These are phyloP conservation scores for Carapus acus DNA, from an alignment of 2,797 vertebrate genomes.

Conservation along the genomic window DNA sequence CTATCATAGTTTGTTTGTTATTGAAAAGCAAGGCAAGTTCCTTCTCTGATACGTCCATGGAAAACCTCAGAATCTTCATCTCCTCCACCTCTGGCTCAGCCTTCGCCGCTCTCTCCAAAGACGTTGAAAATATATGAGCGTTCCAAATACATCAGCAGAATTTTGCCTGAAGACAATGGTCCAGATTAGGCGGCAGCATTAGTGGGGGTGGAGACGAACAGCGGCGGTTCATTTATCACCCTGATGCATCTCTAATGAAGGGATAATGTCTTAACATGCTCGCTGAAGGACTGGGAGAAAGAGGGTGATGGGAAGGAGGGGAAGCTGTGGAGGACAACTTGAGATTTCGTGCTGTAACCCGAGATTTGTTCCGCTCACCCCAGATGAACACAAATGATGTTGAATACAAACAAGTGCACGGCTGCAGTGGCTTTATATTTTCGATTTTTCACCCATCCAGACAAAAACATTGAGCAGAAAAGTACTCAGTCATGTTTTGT, in stretches of 20 bases:
- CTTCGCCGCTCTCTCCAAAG: too few species aligned
- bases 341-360: constrained; percentile 9
- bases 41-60: too few species aligned
- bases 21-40: too few species aligned
- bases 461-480: not conserved
- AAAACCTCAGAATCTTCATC: too few species aligned
- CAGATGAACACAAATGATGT: not conserved
- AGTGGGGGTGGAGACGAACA: constrained; percentile 6
- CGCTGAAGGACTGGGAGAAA: constrained; percentile 13
- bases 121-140: too few species aligned
- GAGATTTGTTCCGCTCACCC: constrained; percentile 1
- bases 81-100: too few species aligned
- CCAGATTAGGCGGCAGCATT: constrained; percentile 16
- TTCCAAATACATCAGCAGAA: too few species aligned
- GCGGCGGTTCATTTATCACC: constrained; percentile 46
- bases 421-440: not conserved
- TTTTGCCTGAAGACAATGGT: constrained; percentile 10
- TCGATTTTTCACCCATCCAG: not conserved
- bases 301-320: constrained; percentile 8
- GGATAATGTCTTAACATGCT: constrained; percentile 47
- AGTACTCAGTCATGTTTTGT: too few species aligned
- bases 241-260: constrained; percentile 46
- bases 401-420: constrained; percentile 3
- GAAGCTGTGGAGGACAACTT: constrained; percentile 2
- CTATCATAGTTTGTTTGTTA: too few species aligned